Evolutionary conservation across 2,113 vertebrate species (phyloP).

Genomic region (Alectura lathami): DNA sequence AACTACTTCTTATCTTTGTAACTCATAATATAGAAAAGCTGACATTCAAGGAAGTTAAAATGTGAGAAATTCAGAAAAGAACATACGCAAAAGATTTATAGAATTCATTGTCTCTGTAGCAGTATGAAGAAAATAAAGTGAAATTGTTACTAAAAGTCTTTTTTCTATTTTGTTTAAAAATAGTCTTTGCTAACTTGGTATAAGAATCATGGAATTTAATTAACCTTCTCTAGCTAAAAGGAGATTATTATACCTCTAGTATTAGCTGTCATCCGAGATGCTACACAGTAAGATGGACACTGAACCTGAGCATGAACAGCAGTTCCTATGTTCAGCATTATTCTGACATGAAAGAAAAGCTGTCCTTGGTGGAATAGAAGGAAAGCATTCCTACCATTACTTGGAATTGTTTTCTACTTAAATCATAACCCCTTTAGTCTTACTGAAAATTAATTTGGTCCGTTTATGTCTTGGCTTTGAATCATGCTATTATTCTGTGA

Average conservation of each 20-base stretch:
- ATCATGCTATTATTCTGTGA: constrained; percentile 7
- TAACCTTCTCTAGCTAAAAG: not conserved
- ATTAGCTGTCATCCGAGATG: not conserved
- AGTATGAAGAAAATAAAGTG: not conserved
- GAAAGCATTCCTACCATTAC: not conserved
- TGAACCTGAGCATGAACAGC: not conserved
- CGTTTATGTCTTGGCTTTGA: not conserved
- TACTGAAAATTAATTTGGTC: constrained; percentile 7
- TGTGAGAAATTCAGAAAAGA: not conserved
- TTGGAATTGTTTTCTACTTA: not conserved
- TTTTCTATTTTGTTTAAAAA: not conserved
- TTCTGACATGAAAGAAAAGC: not conserved
- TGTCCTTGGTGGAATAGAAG: not conserved
- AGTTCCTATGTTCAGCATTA: not conserved
- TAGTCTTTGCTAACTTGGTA: not conserved
- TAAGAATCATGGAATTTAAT: not conserved
- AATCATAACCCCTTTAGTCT: not conserved
- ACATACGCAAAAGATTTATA: not conserved
- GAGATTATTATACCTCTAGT: not conserved
- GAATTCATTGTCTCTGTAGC: not conserved
- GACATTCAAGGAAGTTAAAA: not conserved
- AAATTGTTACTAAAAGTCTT: not conserved
- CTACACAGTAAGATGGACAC: not conserved
- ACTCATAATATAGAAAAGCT: not conserved
- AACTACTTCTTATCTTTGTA: not conserved